These are phyloP conservation scores for Centruroides sculpturatus DNA, from an alignment of 1,140 invertebrate species.

Conservation along the genomic window DNA sequence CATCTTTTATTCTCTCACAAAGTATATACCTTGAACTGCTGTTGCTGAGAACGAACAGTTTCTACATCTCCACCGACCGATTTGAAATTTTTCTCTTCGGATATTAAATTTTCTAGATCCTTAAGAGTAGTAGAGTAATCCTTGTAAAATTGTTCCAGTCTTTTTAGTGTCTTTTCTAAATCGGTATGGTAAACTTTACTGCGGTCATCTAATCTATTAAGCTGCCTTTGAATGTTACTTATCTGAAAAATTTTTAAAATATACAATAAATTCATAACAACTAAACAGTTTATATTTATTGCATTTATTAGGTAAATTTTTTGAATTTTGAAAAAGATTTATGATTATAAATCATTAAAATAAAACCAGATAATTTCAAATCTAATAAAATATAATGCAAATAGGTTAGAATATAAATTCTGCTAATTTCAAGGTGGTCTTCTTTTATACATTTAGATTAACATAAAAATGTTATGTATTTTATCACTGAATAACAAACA, in stretches of 20 bases:
- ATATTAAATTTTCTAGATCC: conserved; percentile 55
- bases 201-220: conserved; percentile 13
- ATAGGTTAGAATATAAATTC: no score
- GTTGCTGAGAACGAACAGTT: conserved; percentile 72
- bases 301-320: no score
- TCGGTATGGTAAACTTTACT: conserved; percentile 8
- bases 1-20: background rate
- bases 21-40: conserved; percentile 31
- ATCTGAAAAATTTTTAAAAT: conserved; percentile 6
- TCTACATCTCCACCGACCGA: conserved; percentile 80
- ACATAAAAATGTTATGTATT: no score
- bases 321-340: no score
- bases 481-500: background rate
- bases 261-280: no score
- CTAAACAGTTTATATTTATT: no score
- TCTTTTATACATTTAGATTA: no score
- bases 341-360: no score
- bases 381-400: no score
- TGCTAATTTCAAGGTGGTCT: no score
- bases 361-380: no score
- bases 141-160: conserved; percentile 47
- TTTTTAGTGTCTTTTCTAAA: conserved; percentile 6
- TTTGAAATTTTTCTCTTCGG: conserved; percentile 59
- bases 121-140: conserved; percentile 53
- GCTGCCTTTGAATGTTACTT: conserved; percentile 11